phyloP scores from a whole-genome alignment of 2,113 vertebrate genomes.

The Heterotis niloticus region DNA sequence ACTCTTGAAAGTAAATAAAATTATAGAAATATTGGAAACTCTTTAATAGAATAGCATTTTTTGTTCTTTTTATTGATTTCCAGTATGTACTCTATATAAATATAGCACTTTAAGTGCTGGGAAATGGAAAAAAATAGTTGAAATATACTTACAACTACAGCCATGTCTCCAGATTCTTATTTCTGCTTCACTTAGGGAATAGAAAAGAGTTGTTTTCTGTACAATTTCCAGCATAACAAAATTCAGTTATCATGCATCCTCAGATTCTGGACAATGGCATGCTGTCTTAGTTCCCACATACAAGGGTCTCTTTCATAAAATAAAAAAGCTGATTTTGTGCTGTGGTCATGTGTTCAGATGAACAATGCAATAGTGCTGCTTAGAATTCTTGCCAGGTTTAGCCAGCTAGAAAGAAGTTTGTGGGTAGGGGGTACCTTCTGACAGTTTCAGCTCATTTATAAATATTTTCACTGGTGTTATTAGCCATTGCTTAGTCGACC shows the following conservation, averaged over 20 bases:
- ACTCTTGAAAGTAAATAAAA: background rate
- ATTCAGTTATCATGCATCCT: background rate
- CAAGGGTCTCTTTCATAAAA: background rate
- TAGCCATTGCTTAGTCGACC: background rate
- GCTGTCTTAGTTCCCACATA: background rate
- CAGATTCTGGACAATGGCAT: background rate
- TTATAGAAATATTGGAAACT: too few species aligned
- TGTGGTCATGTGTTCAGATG: background rate
- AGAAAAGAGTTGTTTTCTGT: slow-evolving; percentile 25
- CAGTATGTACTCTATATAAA: too few species aligned
- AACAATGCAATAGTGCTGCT: slow-evolving; percentile 10
- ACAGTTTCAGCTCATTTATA: background rate
- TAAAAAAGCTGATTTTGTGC: background rate
- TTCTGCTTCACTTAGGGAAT: slow-evolving; percentile 39
- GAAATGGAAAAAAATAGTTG: background rate
- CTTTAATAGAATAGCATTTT: too few species aligned
- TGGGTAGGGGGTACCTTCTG: background rate
- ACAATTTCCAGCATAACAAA: slow-evolving; percentile 2
- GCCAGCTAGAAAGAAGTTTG: background rate
- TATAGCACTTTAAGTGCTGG: too few species aligned
- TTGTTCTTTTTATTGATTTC: too few species aligned
- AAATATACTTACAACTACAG: slow-evolving; percentile 59
- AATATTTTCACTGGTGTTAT: background rate
- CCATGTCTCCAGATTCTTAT: slow-evolving; percentile 57
- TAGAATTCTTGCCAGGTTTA: background rate